Evolutionary conservation across 2,113 vertebrate genomes (phyloP).

Genomic region (Albula glossodonta): DNA sequence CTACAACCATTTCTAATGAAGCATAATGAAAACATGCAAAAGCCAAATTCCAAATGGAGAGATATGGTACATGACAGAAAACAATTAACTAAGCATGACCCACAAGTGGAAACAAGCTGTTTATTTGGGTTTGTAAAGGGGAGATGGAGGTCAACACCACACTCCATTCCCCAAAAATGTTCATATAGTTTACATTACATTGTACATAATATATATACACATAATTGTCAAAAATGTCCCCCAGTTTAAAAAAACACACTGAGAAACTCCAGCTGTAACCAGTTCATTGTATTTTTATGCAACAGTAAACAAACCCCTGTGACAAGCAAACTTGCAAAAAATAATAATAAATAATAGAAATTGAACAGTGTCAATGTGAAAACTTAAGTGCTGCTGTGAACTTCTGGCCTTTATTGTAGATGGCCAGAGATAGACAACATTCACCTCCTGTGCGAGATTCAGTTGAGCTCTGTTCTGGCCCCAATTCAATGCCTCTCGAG

Average conservation of each 20-base stretch:
- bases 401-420: constrained; percentile 23
- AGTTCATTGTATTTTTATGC: constrained; percentile 24
- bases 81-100: constrained; percentile 6
- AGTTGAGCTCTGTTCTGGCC: background rate
- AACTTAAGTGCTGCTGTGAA: background rate
- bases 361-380: background rate
- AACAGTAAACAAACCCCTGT: constrained; percentile 31
- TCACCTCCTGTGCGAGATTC: background rate
- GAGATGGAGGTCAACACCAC: constrained; percentile 11
- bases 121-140: constrained; percentile 34
- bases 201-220: constrained; percentile 26
- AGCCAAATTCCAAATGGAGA: background rate
- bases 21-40: too few relatives aligned
- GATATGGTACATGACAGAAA: background rate
- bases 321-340: constrained; percentile 22
- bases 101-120: constrained; percentile 27
- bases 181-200: constrained; percentile 34
- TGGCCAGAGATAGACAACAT: background rate
- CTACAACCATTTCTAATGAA: too few relatives aligned
- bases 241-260: constrained; percentile 9
- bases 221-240: constrained; percentile 8
- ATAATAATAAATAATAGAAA: constrained; percentile 6
- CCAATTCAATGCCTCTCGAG: background rate
- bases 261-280: constrained; percentile 29
- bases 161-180: constrained; percentile 21